Conservation (phyloP, 2,888 invertebrate species). For the Margaritifera margaritifera region DNA sequence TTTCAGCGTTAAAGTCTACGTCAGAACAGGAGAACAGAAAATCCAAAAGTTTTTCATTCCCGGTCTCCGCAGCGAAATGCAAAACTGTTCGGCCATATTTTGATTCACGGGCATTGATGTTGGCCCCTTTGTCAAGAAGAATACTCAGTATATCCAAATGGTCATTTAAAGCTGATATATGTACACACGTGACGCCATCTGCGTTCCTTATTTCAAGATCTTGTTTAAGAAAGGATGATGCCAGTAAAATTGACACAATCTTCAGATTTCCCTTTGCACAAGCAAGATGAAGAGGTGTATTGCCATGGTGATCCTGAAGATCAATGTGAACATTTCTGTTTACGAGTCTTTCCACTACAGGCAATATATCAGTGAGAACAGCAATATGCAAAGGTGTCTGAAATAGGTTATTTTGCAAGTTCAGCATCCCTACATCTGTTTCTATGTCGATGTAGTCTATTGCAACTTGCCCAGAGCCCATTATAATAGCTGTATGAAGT, state of each 20-base stretch:
- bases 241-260: conserved; percentile 13
- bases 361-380: conserved; percentile 19
- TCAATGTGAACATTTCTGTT: conserved; percentile 22
- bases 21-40: conserved; percentile 34
- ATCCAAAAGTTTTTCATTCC: conserved; percentile 39
- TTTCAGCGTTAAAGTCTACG: conserved; percentile 50
- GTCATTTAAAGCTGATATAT: conserved; percentile 19
- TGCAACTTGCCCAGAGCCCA: conserved; percentile 2
- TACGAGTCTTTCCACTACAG: conserved; percentile 15
- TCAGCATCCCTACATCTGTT: conserved; percentile 5
- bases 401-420: conserved; percentile 15
- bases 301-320: conserved; percentile 26
- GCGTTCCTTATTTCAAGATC: conserved; percentile 21
- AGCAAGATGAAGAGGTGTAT: conserved; percentile 35
- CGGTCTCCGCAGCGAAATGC: conserved; percentile 49
- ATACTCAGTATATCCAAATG: conserved; percentile 19
- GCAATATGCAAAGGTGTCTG: conserved; percentile 34
- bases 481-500: conserved; percentile 11
- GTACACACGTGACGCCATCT: conserved; percentile 24
- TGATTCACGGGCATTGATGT: conserved; percentile 23
- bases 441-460: conserved; percentile 8
- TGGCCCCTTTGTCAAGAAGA: conserved; percentile 17
- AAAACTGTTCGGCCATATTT: conserved; percentile 30
- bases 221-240: conserved; percentile 25
- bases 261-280: conserved; percentile 13